Percentiles rank a stretch among this genome's conserved stretches.
Evolutionary conservation across 2,797 vertebrate species (phyloP).

Genomic region (Sebastes kiyomatsui): DNA sequence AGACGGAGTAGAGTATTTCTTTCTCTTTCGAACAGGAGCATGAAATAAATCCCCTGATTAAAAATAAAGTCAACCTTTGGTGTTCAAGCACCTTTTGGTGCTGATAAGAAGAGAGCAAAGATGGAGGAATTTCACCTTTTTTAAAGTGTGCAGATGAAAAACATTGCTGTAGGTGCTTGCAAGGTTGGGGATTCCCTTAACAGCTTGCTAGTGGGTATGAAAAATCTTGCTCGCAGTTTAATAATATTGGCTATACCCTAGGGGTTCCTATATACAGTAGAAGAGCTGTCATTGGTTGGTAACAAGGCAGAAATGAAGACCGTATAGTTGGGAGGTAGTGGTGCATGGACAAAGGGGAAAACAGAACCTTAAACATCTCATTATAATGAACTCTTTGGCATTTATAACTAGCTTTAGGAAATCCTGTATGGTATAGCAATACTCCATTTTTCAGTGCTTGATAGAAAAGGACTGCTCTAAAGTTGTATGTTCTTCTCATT

Average conservation of each 20-base stretch:
- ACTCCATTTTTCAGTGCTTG: neutral
- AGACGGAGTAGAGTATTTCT: slow-evolving; percentile 33
- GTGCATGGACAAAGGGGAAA: slow-evolving; percentile 33
- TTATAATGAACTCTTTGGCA: slow-evolving; percentile 34
- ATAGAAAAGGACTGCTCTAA: neutral
- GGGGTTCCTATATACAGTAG: slow-evolving; percentile 27
- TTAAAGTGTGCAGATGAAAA: neutral
- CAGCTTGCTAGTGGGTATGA: slow-evolving; percentile 4
- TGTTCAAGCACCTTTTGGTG: slow-evolving; percentile 2
- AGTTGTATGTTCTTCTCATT: neutral
- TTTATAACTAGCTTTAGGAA: neutral
- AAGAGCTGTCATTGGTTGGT: slow-evolving; percentile 30
- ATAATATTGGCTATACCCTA: slow-evolving; percentile 21
- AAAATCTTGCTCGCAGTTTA: slow-evolving; percentile 33
- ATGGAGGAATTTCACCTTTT: slow-evolving; percentile 13
- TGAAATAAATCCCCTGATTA: slow-evolving; percentile 35
- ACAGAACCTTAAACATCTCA: slow-evolving; percentile 48
- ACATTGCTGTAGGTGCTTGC: neutral
- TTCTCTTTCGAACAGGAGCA: slow-evolving; percentile 25
- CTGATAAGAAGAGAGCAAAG: slow-evolving; percentile 29
- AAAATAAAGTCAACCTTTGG: neutral
- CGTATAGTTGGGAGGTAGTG: slow-evolving; percentile 12
- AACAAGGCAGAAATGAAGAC: slow-evolving; percentile 45
- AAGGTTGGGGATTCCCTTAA: slow-evolving; percentile 27
- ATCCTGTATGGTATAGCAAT: neutral